Evolutionary conservation across 1,140 invertebrate genomes (phyloP), one percentile per base, ranked within the genome.

Genomic region (Anthonomus grandis): DNA sequence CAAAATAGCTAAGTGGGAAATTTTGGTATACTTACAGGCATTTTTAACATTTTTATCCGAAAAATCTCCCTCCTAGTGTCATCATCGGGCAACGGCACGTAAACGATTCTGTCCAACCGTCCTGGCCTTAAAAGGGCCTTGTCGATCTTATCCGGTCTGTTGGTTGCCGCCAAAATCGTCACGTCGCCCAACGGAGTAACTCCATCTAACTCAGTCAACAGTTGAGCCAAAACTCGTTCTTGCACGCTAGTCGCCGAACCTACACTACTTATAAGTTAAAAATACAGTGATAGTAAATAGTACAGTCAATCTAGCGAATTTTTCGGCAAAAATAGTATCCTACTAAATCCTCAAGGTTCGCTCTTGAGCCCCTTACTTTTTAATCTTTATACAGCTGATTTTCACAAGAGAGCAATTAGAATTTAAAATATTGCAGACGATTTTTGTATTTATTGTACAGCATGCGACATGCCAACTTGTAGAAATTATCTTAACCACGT

Each of bases 81-180:
- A 0, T 63, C 56, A 71, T 93, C 83, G 0, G 94, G 94, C 50
- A 97, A 71, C 4, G 90, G 86, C 8, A 97, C 91, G 72, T 96
- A 94, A 56, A 96, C 81, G 31, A 93, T 83, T 52, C 87, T 76
- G 76, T 95, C 91, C n/a, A 97, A 78, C 63, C 94, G 77, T 10
- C 93, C 93, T 9, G 91, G 91, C 60, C 93, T 77, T 17, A 96
- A 69, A 8, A 97, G 75, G 1, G 93, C 94, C 81, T 87, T 86
- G 71, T 97, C 94, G 49, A 97, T 89, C 73, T 86, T 84, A 75
- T 95, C 91, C 0, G 93, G 94, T 59, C 93, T 78, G 76, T 99
- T 99, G 2, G 97, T 99, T 0, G 97, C 96, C n/a, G 94, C 95
- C 8, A 99, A 78, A 57, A 98, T 84, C 4, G 87, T 90, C 0